A percentile compares a stretch with the other conserved stretches of the same genome.
Evolutionary conservation across 1,140 invertebrate genomes (phyloP).

Genomic region (Babylonia areolata): DNA sequence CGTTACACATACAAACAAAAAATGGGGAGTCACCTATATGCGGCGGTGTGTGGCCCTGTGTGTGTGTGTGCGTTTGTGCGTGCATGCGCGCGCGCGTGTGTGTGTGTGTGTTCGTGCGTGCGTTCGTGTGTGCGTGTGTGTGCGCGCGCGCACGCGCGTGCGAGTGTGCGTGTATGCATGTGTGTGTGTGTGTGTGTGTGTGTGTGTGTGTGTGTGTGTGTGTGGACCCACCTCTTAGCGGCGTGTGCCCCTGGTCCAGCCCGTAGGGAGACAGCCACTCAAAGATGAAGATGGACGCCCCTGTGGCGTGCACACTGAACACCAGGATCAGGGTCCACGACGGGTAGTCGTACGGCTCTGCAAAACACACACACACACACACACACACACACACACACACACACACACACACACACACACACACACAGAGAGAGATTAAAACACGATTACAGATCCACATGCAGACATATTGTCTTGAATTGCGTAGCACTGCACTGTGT

Average conservation of each 20-base stretch:
- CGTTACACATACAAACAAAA: too few relatives aligned
- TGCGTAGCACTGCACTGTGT: too few relatives aligned
- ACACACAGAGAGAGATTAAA: not conserved
- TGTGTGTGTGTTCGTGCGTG: not conserved
- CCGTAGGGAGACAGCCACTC: slow-evolving; percentile 85
- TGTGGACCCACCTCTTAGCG: slow-evolving; percentile 69
- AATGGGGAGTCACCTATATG: too few relatives aligned
- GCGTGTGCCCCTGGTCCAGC: slow-evolving; percentile 70
- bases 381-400: not conserved
- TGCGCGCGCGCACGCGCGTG: not conserved
- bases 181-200: slow-evolving; percentile 9
- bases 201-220: not conserved
- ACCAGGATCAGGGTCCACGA: slow-evolving; percentile 98
- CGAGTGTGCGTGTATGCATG: slow-evolving; percentile 17
- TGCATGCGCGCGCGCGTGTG: not conserved
- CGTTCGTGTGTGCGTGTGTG: not conserved
- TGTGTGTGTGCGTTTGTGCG: slow-evolving; percentile 13
- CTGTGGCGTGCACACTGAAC: slow-evolving; percentile 98
- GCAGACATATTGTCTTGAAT: too few relatives aligned
- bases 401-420: slow-evolving; percentile 2
- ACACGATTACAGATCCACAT: too few relatives aligned
- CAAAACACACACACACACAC: not conserved
- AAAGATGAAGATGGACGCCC: slow-evolving; percentile 90
- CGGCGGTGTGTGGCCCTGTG: too few relatives aligned
- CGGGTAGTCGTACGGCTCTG: slow-evolving; percentile 98